These are phyloP conservation scores for Dryoscopus gambensis DNA, from an alignment of 2,113 vertebrate genomes.

Conservation along the genomic window DNA sequence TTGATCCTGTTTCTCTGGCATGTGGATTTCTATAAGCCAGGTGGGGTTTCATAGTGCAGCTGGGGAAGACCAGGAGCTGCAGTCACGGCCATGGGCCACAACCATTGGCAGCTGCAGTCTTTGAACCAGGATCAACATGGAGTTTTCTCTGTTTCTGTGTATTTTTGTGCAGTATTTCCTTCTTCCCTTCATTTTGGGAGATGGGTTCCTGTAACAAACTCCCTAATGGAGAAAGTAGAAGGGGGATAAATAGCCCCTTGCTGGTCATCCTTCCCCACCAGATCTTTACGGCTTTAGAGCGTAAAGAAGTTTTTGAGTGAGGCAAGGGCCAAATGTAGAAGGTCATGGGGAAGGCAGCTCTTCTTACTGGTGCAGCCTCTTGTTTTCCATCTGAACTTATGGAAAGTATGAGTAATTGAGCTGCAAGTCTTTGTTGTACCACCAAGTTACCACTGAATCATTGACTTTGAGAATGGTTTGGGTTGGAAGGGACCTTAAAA, in stretches of 20 bases:
- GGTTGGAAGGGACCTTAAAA: not conserved
- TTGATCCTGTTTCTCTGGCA: not conserved
- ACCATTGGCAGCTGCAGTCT: not conserved
- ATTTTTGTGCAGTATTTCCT: not conserved
- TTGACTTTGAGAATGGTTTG: not conserved
- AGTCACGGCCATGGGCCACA: fast-evolving
- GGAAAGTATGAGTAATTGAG: not conserved
- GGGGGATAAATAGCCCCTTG: not conserved
- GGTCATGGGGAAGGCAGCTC: not conserved
- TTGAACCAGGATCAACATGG: not conserved
- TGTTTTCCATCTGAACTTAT: not conserved
- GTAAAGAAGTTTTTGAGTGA: not conserved
- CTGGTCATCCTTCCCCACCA: not conserved
- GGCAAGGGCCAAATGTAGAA: not conserved
- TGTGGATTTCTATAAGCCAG: not conserved
- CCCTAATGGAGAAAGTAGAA: not conserved
- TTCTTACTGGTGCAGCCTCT: not conserved
- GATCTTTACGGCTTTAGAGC: not conserved
- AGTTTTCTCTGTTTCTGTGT: not conserved
- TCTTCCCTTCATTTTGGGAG: not conserved
- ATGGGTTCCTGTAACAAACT: not conserved
- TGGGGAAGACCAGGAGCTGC: not conserved
- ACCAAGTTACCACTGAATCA: not conserved
- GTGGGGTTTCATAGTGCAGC: not conserved
- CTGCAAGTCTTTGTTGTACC: not conserved